Percentiles rank a stretch among this genome's conserved stretches.
These are phyloP conservation scores for Drosophila nannoptera DNA, from an alignment of 1,140 invertebrate genomes.

Conservation along the genomic window DNA sequence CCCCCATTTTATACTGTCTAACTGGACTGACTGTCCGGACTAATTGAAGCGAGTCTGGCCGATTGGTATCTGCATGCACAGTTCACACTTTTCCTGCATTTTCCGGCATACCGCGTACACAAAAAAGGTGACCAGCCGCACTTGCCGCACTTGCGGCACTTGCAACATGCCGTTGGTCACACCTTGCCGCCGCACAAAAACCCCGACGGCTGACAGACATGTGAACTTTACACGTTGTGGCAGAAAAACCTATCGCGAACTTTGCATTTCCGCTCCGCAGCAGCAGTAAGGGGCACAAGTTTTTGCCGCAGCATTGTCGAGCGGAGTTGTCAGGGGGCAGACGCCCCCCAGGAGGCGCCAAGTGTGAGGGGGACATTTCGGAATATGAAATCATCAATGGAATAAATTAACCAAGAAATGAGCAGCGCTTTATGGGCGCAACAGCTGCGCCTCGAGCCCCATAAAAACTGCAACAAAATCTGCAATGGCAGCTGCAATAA, in stretches of 20 bases:
- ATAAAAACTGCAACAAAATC: too few species aligned
- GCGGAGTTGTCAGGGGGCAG: constrained; percentile 49
- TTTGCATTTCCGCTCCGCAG: constrained; percentile 62
- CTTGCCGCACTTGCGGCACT: constrained; percentile 28
- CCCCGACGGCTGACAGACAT: constrained; percentile 65
- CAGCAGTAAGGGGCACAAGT: constrained; percentile 19
- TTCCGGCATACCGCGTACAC: constrained; percentile 20
- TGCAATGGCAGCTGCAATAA: too few species aligned
- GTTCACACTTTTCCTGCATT: constrained; percentile 75
- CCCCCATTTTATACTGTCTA: constrained; percentile 19
- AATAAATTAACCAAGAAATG: constrained; percentile 18
- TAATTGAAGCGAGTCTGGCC: constrained; percentile 74
- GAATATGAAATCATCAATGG: constrained; percentile 17
- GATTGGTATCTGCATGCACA: constrained; percentile 75
- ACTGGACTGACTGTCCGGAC: constrained; percentile 59
- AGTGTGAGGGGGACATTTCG: too few species aligned
- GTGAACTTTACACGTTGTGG: constrained; percentile 57
- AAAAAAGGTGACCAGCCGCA: constrained; percentile 28
- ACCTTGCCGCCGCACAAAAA: constrained; percentile 47
- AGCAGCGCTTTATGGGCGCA: background rate
- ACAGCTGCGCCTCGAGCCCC: background rate
- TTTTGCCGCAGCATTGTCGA: constrained; percentile 53
- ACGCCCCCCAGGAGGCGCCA: constrained; percentile 35
- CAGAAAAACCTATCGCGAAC: constrained; percentile 41
- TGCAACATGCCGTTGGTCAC: constrained; percentile 36